Evolutionary conservation across 2,888 invertebrate species (phyloP).

Genomic region (Tribolium freemani): DNA sequence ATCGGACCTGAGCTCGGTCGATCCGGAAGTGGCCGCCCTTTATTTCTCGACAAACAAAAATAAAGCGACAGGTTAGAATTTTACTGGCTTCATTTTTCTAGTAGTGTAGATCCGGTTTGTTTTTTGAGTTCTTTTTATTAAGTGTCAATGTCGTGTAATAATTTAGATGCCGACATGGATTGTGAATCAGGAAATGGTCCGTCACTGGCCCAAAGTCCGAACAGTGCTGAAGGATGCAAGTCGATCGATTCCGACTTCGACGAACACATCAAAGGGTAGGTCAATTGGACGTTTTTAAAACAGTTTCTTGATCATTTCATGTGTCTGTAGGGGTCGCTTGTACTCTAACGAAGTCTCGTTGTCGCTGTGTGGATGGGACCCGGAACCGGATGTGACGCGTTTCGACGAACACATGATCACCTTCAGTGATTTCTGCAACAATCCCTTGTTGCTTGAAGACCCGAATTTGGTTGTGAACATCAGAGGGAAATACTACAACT

Average conservation of each 20-base stretch:
- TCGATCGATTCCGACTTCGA: conserved; percentile 89
- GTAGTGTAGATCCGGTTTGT: conserved; percentile 46
- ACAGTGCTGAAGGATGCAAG: conserved; percentile 87
- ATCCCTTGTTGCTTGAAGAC: conserved; percentile 82
- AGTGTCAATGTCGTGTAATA: conserved; percentile 62
- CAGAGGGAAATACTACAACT: conserved; percentile 90
- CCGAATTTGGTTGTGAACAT: conserved; percentile 89
- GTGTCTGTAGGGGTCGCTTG: conserved; percentile 60
- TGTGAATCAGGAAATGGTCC: conserved; percentile 97
- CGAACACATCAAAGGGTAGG: conserved; percentile 72
- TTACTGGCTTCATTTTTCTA: background rate
- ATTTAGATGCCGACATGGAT: conserved; percentile 82
- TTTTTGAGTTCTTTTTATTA: conserved; percentile 44
- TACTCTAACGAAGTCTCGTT: conserved; percentile 77
- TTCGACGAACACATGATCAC: conserved; percentile 73
- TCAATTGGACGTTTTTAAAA: conserved; percentile 13
- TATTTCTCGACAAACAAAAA: conserved; percentile 77
- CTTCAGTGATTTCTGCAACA: conserved; percentile 76
- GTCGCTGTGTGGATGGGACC: conserved; percentile 82
- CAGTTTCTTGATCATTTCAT: background rate
- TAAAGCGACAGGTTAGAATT: conserved; percentile 55
- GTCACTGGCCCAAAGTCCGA: conserved; percentile 93
- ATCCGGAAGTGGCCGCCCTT: conserved; percentile 91
- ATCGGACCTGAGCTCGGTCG: conserved; percentile 91
- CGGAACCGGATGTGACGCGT: conserved; percentile 69